These are phyloP conservation scores for Onychorhynchus coronatus DNA, from an alignment of 2,113 vertebrate genomes.

Conservation along the genomic window DNA sequence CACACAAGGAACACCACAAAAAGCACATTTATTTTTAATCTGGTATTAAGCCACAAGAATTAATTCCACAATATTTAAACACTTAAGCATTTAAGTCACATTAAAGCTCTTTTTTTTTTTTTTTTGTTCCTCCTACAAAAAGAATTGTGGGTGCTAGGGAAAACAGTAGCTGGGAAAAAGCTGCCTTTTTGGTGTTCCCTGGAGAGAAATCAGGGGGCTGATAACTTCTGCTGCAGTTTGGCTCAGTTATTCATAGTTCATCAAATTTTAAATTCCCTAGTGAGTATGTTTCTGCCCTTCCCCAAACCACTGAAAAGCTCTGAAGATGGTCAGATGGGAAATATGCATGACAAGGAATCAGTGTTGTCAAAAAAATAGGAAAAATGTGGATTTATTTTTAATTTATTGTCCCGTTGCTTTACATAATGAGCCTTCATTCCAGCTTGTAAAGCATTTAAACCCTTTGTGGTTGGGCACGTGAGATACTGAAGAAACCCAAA, in stretches of 20 bases:
- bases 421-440: not conserved
- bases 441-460: not conserved
- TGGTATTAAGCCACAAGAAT: slow-evolving; percentile 50
- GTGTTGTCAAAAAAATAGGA: not conserved
- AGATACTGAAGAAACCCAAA: not conserved
- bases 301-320: not conserved
- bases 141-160: not conserved
- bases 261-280: not conserved
- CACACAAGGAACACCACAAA: not conserved
- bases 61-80: slow-evolving; percentile 29
- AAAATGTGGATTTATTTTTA: not conserved
- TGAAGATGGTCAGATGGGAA: not conserved
- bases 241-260: not conserved
- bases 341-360: not conserved
- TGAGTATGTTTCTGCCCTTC: not conserved
- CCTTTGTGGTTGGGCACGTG: not conserved
- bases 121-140: not conserved
- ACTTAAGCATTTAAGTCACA: slow-evolving; percentile 16
- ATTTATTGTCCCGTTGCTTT: not conserved
- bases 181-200: not conserved
- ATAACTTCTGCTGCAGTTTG: not conserved
- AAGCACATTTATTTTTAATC: slow-evolving; percentile 47
- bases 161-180: not conserved
- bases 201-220: not conserved
- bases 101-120: not conserved